Percentiles rank a stretch among this genome's conserved stretches.
phyloP scores from a whole-genome alignment of 2,797 vertebrate genomes.

The Chelonia mydas region DNA sequence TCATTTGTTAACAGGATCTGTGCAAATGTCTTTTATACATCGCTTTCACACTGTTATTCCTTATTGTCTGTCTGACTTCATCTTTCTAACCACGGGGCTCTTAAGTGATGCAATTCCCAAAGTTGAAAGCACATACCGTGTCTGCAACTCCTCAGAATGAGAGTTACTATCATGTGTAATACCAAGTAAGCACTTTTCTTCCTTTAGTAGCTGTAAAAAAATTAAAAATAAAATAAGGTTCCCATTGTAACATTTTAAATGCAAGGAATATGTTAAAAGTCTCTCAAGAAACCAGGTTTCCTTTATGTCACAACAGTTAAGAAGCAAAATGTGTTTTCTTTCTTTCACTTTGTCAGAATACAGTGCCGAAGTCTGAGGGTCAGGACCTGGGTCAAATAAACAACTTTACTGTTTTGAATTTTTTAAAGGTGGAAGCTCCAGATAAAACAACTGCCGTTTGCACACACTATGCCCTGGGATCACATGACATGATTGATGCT shows the following conservation, averaged over 20 bases:
- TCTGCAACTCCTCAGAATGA: slow-evolving; percentile 64
- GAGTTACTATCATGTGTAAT: slow-evolving; percentile 54
- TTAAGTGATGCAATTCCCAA: slow-evolving; percentile 74
- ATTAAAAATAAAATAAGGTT: slow-evolving; percentile 63
- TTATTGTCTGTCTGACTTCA: slow-evolving; percentile 72
- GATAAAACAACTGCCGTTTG: slow-evolving; percentile 83
- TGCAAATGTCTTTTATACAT: slow-evolving; percentile 39
- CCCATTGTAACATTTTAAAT: slow-evolving; percentile 69
- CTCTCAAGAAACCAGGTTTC: slow-evolving; percentile 69
- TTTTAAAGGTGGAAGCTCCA: slow-evolving; percentile 83
- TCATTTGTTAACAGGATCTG: slow-evolving; percentile 54
- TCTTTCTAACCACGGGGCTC: slow-evolving; percentile 72
- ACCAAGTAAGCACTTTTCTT: slow-evolving; percentile 76
- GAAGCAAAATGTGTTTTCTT: slow-evolving; percentile 80
- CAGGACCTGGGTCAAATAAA: slow-evolving; percentile 83
- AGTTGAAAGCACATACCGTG: slow-evolving; percentile 63
- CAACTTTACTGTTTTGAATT: slow-evolving; percentile 86
- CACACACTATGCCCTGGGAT: slow-evolving; percentile 83
- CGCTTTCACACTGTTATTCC: slow-evolving; percentile 65
- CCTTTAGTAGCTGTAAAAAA: slow-evolving; percentile 77
- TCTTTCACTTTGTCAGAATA: slow-evolving; percentile 80
- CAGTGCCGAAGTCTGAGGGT: slow-evolving; percentile 78
- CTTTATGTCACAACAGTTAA: slow-evolving; percentile 74
- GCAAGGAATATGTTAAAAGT: slow-evolving; percentile 74
- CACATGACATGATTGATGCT: slow-evolving; percentile 85